Evolutionary conservation across 2,113 vertebrate species (phyloP).

Genomic region (Tympanuchus pallidicinctus): DNA sequence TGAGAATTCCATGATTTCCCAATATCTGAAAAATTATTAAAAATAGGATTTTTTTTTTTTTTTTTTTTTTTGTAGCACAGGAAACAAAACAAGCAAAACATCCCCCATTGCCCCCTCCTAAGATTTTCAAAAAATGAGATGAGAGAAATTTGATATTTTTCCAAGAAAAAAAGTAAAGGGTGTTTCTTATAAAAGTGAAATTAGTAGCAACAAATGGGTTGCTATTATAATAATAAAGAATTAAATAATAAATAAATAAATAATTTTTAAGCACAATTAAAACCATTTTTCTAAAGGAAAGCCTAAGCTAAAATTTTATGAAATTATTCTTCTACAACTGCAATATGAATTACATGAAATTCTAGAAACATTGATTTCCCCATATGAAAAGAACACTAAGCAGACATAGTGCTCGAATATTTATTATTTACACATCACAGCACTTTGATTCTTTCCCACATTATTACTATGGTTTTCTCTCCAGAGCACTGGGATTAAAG

Average conservation of each 20-base stretch:
- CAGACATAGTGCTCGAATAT: neutral
- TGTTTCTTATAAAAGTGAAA: neutral
- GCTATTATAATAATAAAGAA: too few species aligned
- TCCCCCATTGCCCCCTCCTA: too few species aligned
- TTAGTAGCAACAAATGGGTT: neutral
- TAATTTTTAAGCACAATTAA: neutral
- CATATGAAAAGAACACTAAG: neutral
- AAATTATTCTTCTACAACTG: neutral
- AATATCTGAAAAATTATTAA: neutral
- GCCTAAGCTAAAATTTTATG: neutral
- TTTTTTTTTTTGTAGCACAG: neutral
- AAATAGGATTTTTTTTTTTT: neutral
- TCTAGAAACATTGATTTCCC: neutral
- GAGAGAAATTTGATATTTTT: neutral
- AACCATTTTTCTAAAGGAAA: neutral
- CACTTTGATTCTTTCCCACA: neutral
- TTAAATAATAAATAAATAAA: neutral
- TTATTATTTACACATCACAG: neutral
- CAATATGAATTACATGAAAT: neutral
- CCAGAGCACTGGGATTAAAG: neutral
- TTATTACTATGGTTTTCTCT: rapidly evolving
- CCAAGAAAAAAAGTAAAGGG: rapidly evolving
- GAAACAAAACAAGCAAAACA: neutral
- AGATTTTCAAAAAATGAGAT: neutral
- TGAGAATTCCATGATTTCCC: neutral